These are phyloP conservation scores for Cyclargus thomasi DNA, from an alignment of 1,140 invertebrate genomes.

Conservation along the genomic window DNA sequence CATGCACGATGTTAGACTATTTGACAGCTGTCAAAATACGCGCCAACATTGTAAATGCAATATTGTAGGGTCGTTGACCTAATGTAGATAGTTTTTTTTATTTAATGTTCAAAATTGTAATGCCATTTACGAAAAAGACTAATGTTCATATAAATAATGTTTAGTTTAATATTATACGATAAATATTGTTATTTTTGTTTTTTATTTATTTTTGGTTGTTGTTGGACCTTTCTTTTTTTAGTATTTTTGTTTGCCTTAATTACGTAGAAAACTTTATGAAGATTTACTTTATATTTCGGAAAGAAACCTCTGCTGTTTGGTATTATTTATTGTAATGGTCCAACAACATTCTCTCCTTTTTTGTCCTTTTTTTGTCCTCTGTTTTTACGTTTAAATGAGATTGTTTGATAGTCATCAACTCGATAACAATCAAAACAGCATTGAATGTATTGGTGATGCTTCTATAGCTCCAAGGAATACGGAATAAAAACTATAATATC, in stretches of 20 bases:
- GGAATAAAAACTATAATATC: too few species aligned
- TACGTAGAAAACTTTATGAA: background rate
- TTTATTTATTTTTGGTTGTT: constrained; percentile 29
- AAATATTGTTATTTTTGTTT: constrained; percentile 44
- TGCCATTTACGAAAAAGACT: constrained; percentile 68
- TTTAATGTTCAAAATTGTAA: constrained; percentile 69
- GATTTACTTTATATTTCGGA: background rate
- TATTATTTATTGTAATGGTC: background rate
- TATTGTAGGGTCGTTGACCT: constrained; percentile 21
- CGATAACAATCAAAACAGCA: too few species aligned
- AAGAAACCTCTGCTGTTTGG: background rate
- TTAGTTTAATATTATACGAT: constrained; percentile 53
- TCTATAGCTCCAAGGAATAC: too few species aligned
- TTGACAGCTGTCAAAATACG: constrained; percentile 19
- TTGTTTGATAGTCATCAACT: too few species aligned
- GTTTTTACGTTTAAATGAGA: too few species aligned
- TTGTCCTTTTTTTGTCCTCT: background rate
- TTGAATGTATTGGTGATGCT: too few species aligned
- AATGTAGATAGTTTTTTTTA: constrained; percentile 44
- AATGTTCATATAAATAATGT: constrained; percentile 55
- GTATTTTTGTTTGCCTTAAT: background rate
- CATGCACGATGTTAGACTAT: constrained; percentile 15
- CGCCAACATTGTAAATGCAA: constrained; percentile 14
- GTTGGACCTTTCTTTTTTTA: background rate
- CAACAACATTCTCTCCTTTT: background rate